These are phyloP conservation scores for Sinocyclocheilus grahami DNA, from an alignment of 2,113 vertebrate genomes.

Conservation along the genomic window DNA sequence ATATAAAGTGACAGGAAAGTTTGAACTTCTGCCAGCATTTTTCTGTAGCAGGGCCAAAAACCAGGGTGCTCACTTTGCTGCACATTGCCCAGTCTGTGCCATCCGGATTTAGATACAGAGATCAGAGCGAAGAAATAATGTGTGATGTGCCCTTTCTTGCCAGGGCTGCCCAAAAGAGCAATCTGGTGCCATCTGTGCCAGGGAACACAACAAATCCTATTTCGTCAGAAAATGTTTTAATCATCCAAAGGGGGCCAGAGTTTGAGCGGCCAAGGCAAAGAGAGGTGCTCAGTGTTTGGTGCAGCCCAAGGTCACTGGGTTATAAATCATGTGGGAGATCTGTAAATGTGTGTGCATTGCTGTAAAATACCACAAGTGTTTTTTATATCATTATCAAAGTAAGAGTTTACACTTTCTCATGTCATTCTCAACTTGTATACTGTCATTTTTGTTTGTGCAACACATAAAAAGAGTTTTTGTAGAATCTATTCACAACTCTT, in stretches of 20 bases:
- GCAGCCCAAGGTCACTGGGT: conserved; percentile 54
- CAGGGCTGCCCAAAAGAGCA: conserved; percentile 56
- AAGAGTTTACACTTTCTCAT: not conserved
- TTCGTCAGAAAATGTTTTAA: conserved; percentile 56
- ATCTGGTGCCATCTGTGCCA: conserved; percentile 64
- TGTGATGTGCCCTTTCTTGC: conserved; percentile 44
- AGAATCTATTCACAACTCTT: not conserved
- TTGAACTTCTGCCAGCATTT: conserved; percentile 26
- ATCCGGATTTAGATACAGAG: conserved; percentile 43
- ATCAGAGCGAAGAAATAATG: conserved; percentile 12
- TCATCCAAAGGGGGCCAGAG: conserved; percentile 53
- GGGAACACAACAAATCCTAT: conserved; percentile 58
- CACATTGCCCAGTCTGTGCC: conserved; percentile 21
- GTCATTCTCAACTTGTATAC: not conserved
- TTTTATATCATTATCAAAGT: no score
- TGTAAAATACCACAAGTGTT: not conserved
- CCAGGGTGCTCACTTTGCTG: conserved; percentile 19
- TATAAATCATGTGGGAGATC: conserved; percentile 24
- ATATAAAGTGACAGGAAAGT: conserved; percentile 16
- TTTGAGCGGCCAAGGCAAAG: conserved; percentile 24
- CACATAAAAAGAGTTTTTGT: not conserved
- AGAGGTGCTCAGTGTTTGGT: conserved; percentile 44
- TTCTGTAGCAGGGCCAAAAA: conserved; percentile 28
- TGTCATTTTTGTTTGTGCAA: not conserved
- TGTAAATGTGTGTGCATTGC: conserved; percentile 16